Evolutionary conservation across 2,797 vertebrate species (phyloP).

Genomic region (Acanthurus tractus): DNA sequence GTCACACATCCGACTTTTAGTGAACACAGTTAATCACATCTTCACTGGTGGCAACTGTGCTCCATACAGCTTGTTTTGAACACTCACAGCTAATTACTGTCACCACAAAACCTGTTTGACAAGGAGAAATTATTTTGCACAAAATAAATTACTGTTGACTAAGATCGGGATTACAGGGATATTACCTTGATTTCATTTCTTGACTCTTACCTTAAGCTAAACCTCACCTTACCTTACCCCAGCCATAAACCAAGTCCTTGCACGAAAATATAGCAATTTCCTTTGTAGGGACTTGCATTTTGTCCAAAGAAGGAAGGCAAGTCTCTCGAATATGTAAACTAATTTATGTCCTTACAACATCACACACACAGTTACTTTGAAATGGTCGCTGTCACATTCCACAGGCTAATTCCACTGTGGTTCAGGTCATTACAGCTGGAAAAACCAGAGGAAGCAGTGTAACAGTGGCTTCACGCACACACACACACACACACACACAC

Average conservation of each 20-base stretch:
- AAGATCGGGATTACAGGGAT: too few relatives aligned
- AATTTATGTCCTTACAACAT: neutral
- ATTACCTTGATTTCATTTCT: too few relatives aligned
- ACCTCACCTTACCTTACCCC: neutral
- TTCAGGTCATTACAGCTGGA: constrained; percentile 63
- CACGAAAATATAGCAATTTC: too few relatives aligned
- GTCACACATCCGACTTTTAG: too few relatives aligned
- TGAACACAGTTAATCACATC: too few relatives aligned
- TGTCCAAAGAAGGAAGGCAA: neutral
- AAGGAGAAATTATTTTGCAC: too few relatives aligned
- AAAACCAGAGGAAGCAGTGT: constrained; percentile 57
- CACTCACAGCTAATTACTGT: too few relatives aligned
- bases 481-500: constrained; percentile 15
- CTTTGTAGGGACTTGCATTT: neutral
- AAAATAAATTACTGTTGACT: too few relatives aligned
- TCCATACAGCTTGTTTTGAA: too few relatives aligned
- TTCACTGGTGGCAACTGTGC: too few relatives aligned
- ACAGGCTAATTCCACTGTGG: constrained; percentile 59
- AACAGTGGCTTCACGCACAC: constrained; percentile 30
- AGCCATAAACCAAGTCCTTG: neutral
- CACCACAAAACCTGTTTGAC: too few relatives aligned
- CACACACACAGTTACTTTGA: constrained; percentile 52
- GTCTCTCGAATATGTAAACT: neutral
- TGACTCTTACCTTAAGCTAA: neutral
- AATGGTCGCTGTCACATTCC: constrained; percentile 79